phyloP scores from a whole-genome alignment of 2,888 invertebrate species.

The Patella caerulea region DNA sequence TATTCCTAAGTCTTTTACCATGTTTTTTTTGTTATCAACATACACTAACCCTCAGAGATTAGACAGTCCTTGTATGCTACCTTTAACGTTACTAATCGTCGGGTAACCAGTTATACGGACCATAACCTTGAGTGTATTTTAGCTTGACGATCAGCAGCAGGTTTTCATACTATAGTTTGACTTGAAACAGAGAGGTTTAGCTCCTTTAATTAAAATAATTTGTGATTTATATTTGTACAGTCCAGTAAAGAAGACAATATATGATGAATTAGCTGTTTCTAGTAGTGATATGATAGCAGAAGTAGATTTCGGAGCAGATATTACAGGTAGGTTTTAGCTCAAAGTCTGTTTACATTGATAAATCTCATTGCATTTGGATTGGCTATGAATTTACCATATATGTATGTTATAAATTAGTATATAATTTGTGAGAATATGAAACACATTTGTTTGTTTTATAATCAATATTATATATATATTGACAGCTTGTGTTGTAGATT shows the following conservation, averaged over 20 bases:
- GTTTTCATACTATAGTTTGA: no score
- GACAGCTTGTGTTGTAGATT: constrained; percentile 21
- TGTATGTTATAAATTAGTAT: not conserved
- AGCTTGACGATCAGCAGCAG: no score
- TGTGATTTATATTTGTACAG: constrained; percentile 36
- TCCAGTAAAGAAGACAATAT: constrained; percentile 65
- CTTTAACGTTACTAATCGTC: no score
- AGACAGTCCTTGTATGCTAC: no score
- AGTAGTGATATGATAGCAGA: constrained; percentile 80
- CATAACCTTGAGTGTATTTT: no score
- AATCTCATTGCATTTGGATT: no score
- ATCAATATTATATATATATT: constrained; percentile 20
- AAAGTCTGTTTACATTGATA: no score
- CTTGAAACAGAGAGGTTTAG: not conserved
- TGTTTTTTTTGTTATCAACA: no score
- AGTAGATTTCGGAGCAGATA: constrained; percentile 88
- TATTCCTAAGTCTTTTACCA: no score
- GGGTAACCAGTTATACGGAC: no score
- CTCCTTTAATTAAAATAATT: not conserved
- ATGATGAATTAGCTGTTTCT: constrained; percentile 87
- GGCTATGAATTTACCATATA: no score
- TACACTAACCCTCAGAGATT: no score
- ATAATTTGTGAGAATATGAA: not conserved
- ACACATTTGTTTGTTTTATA: not conserved
- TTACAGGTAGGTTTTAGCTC: constrained; percentile 82